Evolutionary conservation across 2,797 vertebrate genomes (phyloP), one percentile per base, ranked within the genome.

Genomic region (Gallirallus australis): DNA sequence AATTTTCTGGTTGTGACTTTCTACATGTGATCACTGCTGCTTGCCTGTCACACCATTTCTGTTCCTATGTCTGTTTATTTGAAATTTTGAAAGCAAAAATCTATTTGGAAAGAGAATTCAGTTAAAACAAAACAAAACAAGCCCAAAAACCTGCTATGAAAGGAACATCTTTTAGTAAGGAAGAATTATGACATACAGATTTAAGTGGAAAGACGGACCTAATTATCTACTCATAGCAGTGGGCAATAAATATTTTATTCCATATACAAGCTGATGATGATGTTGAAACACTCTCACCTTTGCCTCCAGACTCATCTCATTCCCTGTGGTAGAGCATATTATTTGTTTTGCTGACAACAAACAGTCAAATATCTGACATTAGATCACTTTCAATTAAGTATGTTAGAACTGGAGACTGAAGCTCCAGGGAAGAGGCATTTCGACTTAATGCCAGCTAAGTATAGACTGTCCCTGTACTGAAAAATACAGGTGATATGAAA

Each of bases 321-420:
- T 95, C 90, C 70, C 82, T 78, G 7, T 52, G 47, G 94, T 94
- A 52, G 27, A 63, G 18, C 33, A 8, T 47, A 89, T 85, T 97
- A 83, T 93, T 97, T 96, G 82, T 94, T 97, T 97, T 94, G 76
- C 96, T 98, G 96, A 94, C 94, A 97, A 94, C 52, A 97, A 95
- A 91, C 79, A 72, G 45, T 89, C 93, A 94, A 87, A 77, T 53
- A 94, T 92, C 78, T 97, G 96, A 97, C 93, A 92, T 93, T 91
- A 93, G 93, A 95, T 97, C 95, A 96, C 85, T 97, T 98, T 97
- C 94, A 97, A 95, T 97, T 97, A 97, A 70, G 28, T 81, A 45
- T 80, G 78, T 94, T 92, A 92, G 86, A 96, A 59, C 57, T 81
- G 73, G 82, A 97, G 84, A 82, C 79, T 92, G 86, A 95, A 96